These are phyloP conservation scores for Ceramica pisi DNA, from an alignment of 2,888 invertebrate genomes.

Conservation along the genomic window DNA sequence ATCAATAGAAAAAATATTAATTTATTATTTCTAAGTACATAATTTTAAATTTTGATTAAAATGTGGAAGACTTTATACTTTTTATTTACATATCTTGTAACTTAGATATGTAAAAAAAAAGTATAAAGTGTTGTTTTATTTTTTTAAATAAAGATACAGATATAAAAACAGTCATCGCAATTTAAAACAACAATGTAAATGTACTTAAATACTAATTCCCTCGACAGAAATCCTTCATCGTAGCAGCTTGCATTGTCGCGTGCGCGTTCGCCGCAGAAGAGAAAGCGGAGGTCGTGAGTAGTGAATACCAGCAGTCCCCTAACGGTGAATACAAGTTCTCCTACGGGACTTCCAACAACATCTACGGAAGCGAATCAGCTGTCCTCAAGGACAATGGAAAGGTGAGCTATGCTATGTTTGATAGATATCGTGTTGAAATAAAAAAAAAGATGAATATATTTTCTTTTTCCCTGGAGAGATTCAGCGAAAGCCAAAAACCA, in stretches of 20 bases:
- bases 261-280: slow-evolving; percentile 70
- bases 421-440: not conserved
- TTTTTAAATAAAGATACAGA: too few species aligned
- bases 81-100: too few species aligned
- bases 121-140: too few species aligned
- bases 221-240: slow-evolving; percentile 71
- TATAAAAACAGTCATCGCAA: not conserved
- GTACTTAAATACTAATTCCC: not conserved
- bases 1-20: not conserved
- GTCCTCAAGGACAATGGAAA: slow-evolving; percentile 68
- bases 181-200: too few species aligned
- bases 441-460: too few species aligned
- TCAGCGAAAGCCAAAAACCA: not conserved
- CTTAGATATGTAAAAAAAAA: too few species aligned
- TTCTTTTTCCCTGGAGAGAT: not conserved
- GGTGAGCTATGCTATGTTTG: slow-evolving; percentile 51
- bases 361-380: slow-evolving; percentile 86
- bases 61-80: not conserved
- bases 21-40: not conserved
- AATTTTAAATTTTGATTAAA: not conserved
- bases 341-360: slow-evolving; percentile 91
- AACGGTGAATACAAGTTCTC: slow-evolving; percentile 88
- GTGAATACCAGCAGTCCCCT: slow-evolving; percentile 78
- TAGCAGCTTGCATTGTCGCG: slow-evolving; percentile 70
- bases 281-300: slow-evolving; percentile 60